Base-by-base conservation (phyloP, 2,797 vertebrate genomes). In the Chaenodraco wilsoni region DNA sequence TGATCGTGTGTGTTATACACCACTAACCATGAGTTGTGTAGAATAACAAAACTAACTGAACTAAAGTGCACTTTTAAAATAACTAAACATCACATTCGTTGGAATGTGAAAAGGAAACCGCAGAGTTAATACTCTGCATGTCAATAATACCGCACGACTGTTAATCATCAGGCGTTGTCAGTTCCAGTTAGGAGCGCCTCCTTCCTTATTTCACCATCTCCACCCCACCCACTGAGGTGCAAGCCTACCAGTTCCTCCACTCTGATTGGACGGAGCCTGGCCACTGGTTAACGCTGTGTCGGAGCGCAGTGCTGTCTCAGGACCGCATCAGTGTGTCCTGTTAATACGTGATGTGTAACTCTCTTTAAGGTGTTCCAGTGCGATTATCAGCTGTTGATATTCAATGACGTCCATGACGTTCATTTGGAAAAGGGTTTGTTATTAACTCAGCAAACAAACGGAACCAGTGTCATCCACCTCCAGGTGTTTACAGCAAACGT, bases 281-380 rank as follows among this genome's bases (percentile, higher is more conserved):
- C 82, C 81, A 89, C 80, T 91, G 83, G 87, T 91, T 92, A 92
- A 92, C 90, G 59, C 51, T 14, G 76, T 72, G 50, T 27, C 10
- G 0, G 49, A 5, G 9, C 33, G 40, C 23, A 33, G 31, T 2
- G 43, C 64, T 0, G 17, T 46, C 43, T 74, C 46, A 54, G 69
- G 49, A 40, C 41, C 7, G 2, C 57, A 60, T 48, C 23, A 3
- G 4, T 52, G 44, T 15, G 55, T 37, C 66, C 85, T 81, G 92
- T 93, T 94, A 93, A 93, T 93, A 90, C 5, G 83, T 93, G 44
- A 91, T 88, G 85, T 88, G 86, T 85, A 89, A 91, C 82, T 88
- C 89, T 91, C 89, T 56, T 92, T 85, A 61, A 87, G 87, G 84
- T 93, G 91, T 91, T 93, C 92, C 89, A 91, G 88, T 92, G 70